phyloP scores from a whole-genome alignment of 2,888 invertebrate species.

The Listrodromus nycthemerus region DNA sequence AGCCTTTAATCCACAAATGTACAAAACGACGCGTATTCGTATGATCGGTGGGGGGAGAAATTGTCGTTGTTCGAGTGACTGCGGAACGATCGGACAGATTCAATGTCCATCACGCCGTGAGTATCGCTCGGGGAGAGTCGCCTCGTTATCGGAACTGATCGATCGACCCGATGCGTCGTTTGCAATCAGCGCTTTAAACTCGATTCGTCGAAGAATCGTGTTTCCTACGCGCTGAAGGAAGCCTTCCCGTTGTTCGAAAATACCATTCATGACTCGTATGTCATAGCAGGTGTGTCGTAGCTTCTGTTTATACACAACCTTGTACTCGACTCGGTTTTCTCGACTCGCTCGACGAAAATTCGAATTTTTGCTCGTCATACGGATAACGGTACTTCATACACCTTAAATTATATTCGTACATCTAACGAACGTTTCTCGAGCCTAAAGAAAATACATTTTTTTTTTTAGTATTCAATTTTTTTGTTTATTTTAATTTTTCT shows the following conservation, averaged over 20 bases:
- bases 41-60: neutral
- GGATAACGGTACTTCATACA: neutral
- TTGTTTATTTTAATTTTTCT: neutral
- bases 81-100: neutral
- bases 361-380: neutral
- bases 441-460: neutral
- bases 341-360: neutral
- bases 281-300: constrained; percentile 13
- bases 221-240: constrained; percentile 4
- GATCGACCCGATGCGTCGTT: constrained; percentile 34
- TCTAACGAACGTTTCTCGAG: neutral
- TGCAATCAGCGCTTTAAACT: constrained; percentile 2
- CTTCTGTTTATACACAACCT: neutral
- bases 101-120: neutral
- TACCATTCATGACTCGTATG: constrained; percentile 27
- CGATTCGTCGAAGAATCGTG: constrained; percentile 33
- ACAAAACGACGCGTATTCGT: neutral
- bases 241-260: constrained; percentile 5
- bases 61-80: neutral
- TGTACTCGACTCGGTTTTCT: neutral
- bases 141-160: constrained; percentile 48
- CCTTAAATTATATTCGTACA: neutral
- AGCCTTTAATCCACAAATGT: neutral
- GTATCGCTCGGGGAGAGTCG: neutral
- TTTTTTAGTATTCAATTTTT: neutral